These are phyloP conservation scores for Biston betularia DNA, from an alignment of 2,888 invertebrate genomes.

Conservation along the genomic window DNA sequence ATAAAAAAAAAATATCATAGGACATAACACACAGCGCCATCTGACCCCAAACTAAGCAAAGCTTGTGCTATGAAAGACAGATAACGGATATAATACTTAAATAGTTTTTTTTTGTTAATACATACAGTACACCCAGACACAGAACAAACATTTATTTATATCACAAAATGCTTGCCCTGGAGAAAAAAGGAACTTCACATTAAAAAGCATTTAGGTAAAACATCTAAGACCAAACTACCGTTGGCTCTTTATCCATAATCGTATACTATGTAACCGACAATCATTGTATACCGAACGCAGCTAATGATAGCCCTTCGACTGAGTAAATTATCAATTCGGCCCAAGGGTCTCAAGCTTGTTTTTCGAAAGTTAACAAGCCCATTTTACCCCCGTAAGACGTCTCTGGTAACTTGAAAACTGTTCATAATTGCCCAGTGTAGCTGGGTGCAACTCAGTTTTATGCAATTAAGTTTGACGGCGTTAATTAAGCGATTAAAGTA, in stretches of 20 bases:
- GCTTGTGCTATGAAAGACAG: too few relatives aligned
- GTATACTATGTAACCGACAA: conserved; percentile 77
- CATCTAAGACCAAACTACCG: neutral
- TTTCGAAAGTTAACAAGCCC: conserved; percentile 80
- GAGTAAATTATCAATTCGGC: conserved; percentile 86
- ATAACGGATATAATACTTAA: too few relatives aligned
- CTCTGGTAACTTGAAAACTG: conserved; percentile 34
- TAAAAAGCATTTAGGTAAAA: neutral
- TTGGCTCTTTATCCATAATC: conserved; percentile 51
- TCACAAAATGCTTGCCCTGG: too few relatives aligned
- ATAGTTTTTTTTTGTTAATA: too few relatives aligned
- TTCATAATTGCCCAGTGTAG: conserved; percentile 14
- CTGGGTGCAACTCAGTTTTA: conserved; percentile 7
- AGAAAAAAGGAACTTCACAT: neutral
- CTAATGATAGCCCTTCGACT: conserved; percentile 84
- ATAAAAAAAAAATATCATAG: too few relatives aligned
- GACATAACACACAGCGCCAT: too few relatives aligned
- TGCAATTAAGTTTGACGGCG: neutral
- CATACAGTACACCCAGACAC: too few relatives aligned
- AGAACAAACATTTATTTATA: too few relatives aligned
- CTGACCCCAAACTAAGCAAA: too few relatives aligned
- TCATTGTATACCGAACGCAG: conserved; percentile 76
- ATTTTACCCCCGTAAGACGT: conserved; percentile 61
- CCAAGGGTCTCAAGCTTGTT: conserved; percentile 76
- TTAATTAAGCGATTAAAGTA: neutral